Percentiles rank a stretch among this genome's conserved stretches.
Evolutionary conservation across 2,113 vertebrate species (phyloP).

Genomic region (Leucopsar rothschildi): DNA sequence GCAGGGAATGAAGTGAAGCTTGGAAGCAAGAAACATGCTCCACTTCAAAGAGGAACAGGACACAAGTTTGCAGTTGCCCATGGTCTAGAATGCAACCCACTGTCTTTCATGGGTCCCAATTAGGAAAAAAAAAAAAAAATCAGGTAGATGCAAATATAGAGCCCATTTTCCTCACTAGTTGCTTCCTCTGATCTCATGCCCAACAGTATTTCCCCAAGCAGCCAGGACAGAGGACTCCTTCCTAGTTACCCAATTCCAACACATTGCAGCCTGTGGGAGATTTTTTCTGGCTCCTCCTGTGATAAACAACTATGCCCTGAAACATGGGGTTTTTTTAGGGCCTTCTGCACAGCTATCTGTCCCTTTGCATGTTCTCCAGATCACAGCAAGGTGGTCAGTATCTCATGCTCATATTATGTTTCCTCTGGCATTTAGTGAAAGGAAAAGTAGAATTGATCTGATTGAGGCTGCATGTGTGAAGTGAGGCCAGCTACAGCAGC

Average conservation of each 20-base stretch:
- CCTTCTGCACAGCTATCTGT: not conserved
- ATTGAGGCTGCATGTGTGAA: not conserved
- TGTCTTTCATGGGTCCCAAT: not conserved
- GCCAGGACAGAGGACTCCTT: not conserved
- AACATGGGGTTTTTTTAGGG: not conserved
- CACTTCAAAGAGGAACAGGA: not conserved
- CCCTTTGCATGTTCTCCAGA: not conserved
- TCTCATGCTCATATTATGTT: not conserved
- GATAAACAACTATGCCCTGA: not conserved
- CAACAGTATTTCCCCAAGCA: not conserved
- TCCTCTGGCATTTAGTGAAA: not conserved
- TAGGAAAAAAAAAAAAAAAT: not conserved
- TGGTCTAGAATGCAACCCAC: not conserved
- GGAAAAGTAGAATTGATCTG: not conserved
- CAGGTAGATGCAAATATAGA: not conserved
- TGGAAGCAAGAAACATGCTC: not conserved
- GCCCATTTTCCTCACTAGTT: not conserved
- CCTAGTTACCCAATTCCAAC: not conserved
- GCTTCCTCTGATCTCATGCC: not conserved
- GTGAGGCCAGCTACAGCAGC: not conserved
- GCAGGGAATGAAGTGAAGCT: not conserved
- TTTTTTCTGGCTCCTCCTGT: rapidly evolving
- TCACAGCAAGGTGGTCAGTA: rapidly evolving
- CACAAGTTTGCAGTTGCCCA: not conserved
- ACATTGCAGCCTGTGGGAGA: not conserved